Base-by-base conservation (phyloP, 1,140 invertebrate species). In the Meloidogyne chitwoodi region DNA sequence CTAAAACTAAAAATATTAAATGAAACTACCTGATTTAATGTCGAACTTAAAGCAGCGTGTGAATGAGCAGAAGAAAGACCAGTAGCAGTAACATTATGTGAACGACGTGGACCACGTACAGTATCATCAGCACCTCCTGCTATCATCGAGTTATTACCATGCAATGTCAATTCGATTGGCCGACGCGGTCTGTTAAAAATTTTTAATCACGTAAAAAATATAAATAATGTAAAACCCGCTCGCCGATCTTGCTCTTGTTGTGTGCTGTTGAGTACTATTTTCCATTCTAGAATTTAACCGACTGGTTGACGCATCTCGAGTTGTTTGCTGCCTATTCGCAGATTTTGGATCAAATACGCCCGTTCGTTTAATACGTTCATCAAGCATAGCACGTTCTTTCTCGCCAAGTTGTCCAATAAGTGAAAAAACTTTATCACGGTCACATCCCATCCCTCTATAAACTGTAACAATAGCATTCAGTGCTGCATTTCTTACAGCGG, bases 401-500 rank as follows among this genome's bases (percentile, higher is more conserved):
- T 97, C 94, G 26, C 92, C 93, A 83, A 95, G 91, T 92, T 94
- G 92, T 80, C 94, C 94, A 83, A 97, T 92, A 84, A 93, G 91
- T 89, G 95, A 95, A 87, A 92, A 95, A 1, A 97, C 90, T 87
- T 91, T 91, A 84, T 98, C 94, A n/a, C 48, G 48, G n/a, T 56
- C 48, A 56, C 48, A 56, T 0, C 94, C 95, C 77, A 94, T 92
- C 27, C 94, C 90, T 87, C 92, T 92, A 88, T 94, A 97, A 0
- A 93, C 94, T 82, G 93, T 91, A 19, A 96, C 93, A 64, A 96
- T 91, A 82, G 93, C 93, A 89, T 98, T 98, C 2, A 98, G 89
- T 1, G 96, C 95, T 14, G 94, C 94, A 88, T 93, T 96, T 70
- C 96, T 90, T 62, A 98, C 96, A n/a, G 92, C 92, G 88, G 94